phyloP scores from a whole-genome alignment of 2,113 vertebrate species.

The Scartelaos histophorus region DNA sequence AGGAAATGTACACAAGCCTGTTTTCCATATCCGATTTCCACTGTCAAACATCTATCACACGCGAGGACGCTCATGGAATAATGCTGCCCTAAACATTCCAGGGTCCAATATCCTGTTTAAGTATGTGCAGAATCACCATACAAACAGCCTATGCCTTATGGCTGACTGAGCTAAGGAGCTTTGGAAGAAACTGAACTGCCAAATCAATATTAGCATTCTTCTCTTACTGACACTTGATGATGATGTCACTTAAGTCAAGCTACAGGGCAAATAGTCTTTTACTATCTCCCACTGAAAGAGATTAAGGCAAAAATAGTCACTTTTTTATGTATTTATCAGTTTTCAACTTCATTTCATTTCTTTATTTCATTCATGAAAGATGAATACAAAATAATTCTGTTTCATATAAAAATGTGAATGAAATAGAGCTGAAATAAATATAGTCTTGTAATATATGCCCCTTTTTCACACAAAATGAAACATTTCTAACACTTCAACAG shows the following conservation, averaged over 20 bases:
- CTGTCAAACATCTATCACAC: conserved; percentile 59
- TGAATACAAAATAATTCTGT: no score
- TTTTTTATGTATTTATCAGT: no score
- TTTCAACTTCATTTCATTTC: no score
- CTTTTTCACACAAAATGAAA: no score
- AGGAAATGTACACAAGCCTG: conserved; percentile 46
- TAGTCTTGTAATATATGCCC: no score
- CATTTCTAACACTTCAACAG: no score
- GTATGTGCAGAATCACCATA: conserved; percentile 69
- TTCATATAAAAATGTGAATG: no score
- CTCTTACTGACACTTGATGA: conserved; percentile 55
- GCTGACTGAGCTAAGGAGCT: conserved; percentile 65
- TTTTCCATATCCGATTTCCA: conserved; percentile 66
- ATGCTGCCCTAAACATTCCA: conserved; percentile 67
- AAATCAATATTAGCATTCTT: conserved; percentile 72
- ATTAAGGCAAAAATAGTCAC: neutral
- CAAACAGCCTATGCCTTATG: conserved; percentile 63
- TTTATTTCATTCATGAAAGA: no score
- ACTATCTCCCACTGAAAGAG: neutral
- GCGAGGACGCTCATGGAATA: conserved; percentile 45
- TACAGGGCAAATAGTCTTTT: conserved; percentile 9
- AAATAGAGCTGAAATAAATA: no score
- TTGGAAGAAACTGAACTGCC: conserved; percentile 54
- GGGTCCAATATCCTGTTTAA: conserved; percentile 67
- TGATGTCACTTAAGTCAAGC: conserved; percentile 59